Percentiles rank a stretch among this genome's conserved stretches.
Conservation (phyloP, 2,113 vertebrate genomes). For the Esox niger region DNA sequence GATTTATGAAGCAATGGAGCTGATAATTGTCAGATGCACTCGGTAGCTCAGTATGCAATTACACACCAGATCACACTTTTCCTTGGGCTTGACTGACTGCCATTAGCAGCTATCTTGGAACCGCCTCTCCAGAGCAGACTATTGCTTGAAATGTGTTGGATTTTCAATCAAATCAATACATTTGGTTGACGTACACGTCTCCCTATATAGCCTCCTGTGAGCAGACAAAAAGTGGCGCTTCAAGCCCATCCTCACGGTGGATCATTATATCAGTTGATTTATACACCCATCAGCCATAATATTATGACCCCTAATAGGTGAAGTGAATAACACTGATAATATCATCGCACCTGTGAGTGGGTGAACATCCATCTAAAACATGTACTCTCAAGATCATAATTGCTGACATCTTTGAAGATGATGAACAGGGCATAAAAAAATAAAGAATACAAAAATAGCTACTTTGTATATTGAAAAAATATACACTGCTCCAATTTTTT, state of each 20-base stretch:
- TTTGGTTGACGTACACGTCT: background rate
- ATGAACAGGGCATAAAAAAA: too few relatives aligned
- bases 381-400: too few relatives aligned
- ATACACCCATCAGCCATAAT: too few relatives aligned
- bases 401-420: too few relatives aligned
- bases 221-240: background rate
- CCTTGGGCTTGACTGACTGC: background rate
- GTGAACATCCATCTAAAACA: too few relatives aligned
- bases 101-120: background rate
- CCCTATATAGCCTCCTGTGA: background rate
- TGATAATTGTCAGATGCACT: constrained; percentile 19
- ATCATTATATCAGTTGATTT: constrained; percentile 20
- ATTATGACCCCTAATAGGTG: too few relatives aligned
- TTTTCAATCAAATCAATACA: background rate
- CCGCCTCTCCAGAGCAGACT: background rate
- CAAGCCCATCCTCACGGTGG: background rate
- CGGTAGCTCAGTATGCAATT: constrained; percentile 10
- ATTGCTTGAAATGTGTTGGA: background rate
- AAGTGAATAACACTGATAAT: too few relatives aligned
- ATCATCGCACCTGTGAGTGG: too few relatives aligned
- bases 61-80: background rate
- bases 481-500: too few relatives aligned
- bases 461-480: too few relatives aligned
- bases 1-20: constrained; percentile 18
- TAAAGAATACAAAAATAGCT: too few relatives aligned